Conservation (phyloP, 2,888 invertebrate genomes). For the Plagiodera versicolora region DNA sequence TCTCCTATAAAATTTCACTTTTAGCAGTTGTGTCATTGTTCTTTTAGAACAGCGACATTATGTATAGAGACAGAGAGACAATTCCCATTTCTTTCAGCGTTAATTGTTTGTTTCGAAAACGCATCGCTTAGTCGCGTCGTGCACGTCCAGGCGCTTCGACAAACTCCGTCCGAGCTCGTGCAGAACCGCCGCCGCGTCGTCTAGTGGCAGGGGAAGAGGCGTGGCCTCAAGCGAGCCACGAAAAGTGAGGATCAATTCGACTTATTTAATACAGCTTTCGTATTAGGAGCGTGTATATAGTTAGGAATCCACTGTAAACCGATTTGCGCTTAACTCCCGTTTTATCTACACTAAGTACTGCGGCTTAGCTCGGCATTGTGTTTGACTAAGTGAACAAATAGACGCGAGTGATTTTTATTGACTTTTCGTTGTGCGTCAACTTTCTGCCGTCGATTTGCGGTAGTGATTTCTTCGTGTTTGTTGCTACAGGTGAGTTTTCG, state of each 20-base stretch:
- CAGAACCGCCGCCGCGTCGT: not conserved
- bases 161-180: no score
- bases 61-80: no score
- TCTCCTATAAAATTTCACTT: no score
- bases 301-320: constrained; percentile 58
- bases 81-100: no score
- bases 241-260: constrained; percentile 59
- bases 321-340: constrained; percentile 57
- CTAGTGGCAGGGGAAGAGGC: constrained; percentile 8
- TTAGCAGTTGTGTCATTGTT: no score
- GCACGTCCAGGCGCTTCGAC: constrained; percentile 37
- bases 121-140: constrained; percentile 40
- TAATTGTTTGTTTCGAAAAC: no score
- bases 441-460: constrained; percentile 36
- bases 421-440: constrained; percentile 45
- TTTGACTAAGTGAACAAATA: constrained; percentile 58
- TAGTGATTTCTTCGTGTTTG: constrained; percentile 31
- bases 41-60: no score
- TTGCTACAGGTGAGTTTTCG: constrained; percentile 39
- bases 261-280: constrained; percentile 58
- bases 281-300: constrained; percentile 58
- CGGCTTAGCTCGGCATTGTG: constrained; percentile 57
- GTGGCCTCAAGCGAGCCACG: constrained; percentile 48
- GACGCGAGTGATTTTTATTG: constrained; percentile 57
- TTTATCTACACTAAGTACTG: constrained; percentile 58